Evolutionary conservation across 2,797 vertebrate genomes (phyloP), one percentile per base, ranked within the genome.

Genomic region (Xiphophorus birchmanni): DNA sequence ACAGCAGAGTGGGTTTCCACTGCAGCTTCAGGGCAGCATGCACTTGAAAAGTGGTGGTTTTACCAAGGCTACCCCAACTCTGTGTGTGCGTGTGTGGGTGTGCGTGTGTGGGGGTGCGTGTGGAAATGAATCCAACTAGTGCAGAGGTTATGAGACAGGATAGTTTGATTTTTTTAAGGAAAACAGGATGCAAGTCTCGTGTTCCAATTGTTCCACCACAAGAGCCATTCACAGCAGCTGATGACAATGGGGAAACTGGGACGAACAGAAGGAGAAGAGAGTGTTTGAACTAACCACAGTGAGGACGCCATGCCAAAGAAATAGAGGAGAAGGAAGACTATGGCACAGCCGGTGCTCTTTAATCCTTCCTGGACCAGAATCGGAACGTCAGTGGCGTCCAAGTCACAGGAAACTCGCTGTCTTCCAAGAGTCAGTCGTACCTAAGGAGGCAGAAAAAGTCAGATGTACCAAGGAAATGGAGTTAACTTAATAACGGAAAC

Each of bases 301-400:
- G 98, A 99, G 93, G 98, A 99, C 73, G 99, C 98, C 99, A 99
- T 99, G 91, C 99, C 98, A 40, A 99, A 99, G 95, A 99, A 99
- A 92, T 99, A 99, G 94, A 99, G 97, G 87, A 99, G 96, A 88
- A 99, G 97, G 95, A 99, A 99, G 95, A 99, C 99, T 78, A 99
- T 99, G 85, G 99, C 98, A 89, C 99, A 99, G 93, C 99, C 98
- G 47, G 99, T 99, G 95, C 98, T 99, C 95, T 99, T 99, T 90
- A 99, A 96, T 79, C 99, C 99, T 94, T 99, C 99, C 94, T 99
- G 98, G 82, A 99, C 97, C 83, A 99, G 96, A 91, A 99, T 97
- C 18, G 98, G 98, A 81, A 98, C 97, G 23, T 96, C 95, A 58
- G 97, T 96, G 83, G 98, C 97, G 90, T 99, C 98, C 95, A 99